Conservation (phyloP, 2,888 invertebrate genomes). For the Hedychridium roseum region DNA sequence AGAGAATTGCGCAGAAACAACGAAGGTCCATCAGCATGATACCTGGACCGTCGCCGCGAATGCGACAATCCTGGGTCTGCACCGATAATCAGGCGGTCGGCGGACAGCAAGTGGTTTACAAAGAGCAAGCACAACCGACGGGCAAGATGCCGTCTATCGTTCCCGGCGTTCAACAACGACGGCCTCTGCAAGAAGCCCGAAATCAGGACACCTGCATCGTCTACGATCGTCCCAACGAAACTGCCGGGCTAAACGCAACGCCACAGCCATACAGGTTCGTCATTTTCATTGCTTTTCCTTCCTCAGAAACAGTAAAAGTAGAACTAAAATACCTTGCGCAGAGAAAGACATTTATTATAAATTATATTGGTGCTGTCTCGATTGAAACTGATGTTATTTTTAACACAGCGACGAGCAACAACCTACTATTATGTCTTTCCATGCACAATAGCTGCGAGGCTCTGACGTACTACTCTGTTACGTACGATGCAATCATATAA, state of each 20-base stretch:
- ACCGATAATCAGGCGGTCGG: slow-evolving; percentile 40
- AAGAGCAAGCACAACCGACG: slow-evolving; percentile 23
- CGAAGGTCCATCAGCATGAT: slow-evolving; percentile 65
- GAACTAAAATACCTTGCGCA: too few relatives aligned
- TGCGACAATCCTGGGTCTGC: slow-evolving; percentile 64
- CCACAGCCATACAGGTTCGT: background rate
- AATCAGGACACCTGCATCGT: slow-evolving; percentile 25
- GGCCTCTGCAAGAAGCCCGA: slow-evolving; percentile 23
- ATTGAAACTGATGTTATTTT: too few relatives aligned
- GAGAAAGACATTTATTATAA: too few relatives aligned
- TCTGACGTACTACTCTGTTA: too few relatives aligned
- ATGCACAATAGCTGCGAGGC: too few relatives aligned
- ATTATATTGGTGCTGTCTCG: too few relatives aligned
- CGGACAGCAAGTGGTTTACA: slow-evolving; percentile 18
- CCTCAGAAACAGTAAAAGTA: too few relatives aligned
- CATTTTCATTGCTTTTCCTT: too few relatives aligned
- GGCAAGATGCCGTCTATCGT: slow-evolving; percentile 25
- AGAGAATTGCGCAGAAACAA: slow-evolving; percentile 65
- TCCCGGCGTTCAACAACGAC: too few relatives aligned
- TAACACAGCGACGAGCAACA: too few relatives aligned
- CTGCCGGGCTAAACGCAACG: slow-evolving; percentile 2
- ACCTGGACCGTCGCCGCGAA: slow-evolving; percentile 47
- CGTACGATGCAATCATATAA: too few relatives aligned
- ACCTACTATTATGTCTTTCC: too few relatives aligned
- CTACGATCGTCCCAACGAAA: slow-evolving; percentile 30